Evolutionary conservation across 2,113 vertebrate species (phyloP), one percentile per base, ranked within the genome.

Genomic region (Gasterosteus nipponicus): DNA sequence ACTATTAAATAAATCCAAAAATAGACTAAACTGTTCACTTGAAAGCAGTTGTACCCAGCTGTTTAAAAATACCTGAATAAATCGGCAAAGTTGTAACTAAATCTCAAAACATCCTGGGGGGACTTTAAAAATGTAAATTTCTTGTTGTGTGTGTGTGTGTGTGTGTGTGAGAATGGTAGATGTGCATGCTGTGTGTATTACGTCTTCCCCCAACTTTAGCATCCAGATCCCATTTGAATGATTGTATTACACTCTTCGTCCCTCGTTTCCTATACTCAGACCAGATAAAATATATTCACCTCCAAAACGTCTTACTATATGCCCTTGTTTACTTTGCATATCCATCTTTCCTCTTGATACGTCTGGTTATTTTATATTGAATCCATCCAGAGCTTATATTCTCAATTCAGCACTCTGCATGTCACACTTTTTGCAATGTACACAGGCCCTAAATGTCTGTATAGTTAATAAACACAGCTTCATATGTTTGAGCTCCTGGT

Each of bases 241-340:
- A 86, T 89, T 89, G 82, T 81, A 38, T 62, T 35, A 38, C 73
- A 15, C 46, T 75, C 64, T 42, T 15, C 38, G 65, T 72, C 65
- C 61, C 35, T 75, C 54, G 14, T 63, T 75, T 12, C 31, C 49
- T 65, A 16, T 73, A 87, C 76, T 63, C 81, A 64, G 71, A 26
- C 47, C 69, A 57, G 63, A 69, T 44, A 69, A 70, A 62, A 74
- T 69, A 85, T 70, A 18, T 10, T 84, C 86, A 86, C 80, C 73
- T 81, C 66, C 47, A 51, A 53, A 80, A 91, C 83, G 68, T 86
- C 49, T 74, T 73, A 71, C 89, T 89, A 91, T 84, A 91, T 91
- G 91, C 53, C 69, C 58, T 39, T 87, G 80, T 89, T 90, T 90
- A 81, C 70, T 78, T 73, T 81, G 64, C 69, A 85, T 82, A 90